A percentile compares a stretch with the other conserved stretches of the same genome.
phyloP scores from a whole-genome alignment of 2,797 vertebrate species.

The Danio choprae region DNA sequence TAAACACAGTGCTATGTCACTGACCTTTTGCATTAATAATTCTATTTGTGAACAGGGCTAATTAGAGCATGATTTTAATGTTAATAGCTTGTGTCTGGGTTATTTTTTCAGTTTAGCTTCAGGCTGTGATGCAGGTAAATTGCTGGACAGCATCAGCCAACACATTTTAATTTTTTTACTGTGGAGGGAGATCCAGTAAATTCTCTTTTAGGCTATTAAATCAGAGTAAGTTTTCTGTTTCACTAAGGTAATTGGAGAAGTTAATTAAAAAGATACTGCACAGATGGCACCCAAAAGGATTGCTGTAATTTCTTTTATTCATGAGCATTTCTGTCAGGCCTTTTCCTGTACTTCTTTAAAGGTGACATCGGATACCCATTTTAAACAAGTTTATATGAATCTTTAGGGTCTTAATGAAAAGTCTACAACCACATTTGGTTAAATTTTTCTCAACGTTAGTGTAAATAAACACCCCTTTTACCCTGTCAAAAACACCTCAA shows the following conservation, averaged over 20 bases:
- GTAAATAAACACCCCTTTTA: too few species aligned
- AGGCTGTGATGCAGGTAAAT: slow-evolving; percentile 3
- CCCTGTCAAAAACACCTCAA: too few species aligned
- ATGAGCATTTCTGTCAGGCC: not conserved
- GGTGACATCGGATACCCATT: too few species aligned
- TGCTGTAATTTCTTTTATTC: not conserved
- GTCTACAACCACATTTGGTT: too few species aligned
- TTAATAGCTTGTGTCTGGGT: slow-evolving; percentile 30
- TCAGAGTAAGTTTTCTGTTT: slow-evolving; percentile 9
- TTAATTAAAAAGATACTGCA: slow-evolving; percentile 19
- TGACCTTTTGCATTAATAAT: slow-evolving; percentile 23
- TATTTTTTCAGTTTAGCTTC: slow-evolving; percentile 17
- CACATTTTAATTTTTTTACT: slow-evolving; percentile 29
- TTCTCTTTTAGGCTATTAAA: slow-evolving; percentile 26
- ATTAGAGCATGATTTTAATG: slow-evolving; percentile 36
- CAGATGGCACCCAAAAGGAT: slow-evolving; percentile 11
- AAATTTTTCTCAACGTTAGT: too few species aligned
- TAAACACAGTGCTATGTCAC: not conserved
- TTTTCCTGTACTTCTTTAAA: not conserved
- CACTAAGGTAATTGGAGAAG: slow-evolving; percentile 30
- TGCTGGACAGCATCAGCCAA: slow-evolving; percentile 21
- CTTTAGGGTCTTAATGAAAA: too few species aligned
- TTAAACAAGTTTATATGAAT: too few species aligned
- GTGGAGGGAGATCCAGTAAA: slow-evolving; percentile 6
- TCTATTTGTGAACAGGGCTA: slow-evolving; percentile 34